Percentiles rank a stretch among this genome's conserved stretches.
Conservation (phyloP, 2,888 invertebrate genomes). For the Drosophila hamatofila region DNA sequence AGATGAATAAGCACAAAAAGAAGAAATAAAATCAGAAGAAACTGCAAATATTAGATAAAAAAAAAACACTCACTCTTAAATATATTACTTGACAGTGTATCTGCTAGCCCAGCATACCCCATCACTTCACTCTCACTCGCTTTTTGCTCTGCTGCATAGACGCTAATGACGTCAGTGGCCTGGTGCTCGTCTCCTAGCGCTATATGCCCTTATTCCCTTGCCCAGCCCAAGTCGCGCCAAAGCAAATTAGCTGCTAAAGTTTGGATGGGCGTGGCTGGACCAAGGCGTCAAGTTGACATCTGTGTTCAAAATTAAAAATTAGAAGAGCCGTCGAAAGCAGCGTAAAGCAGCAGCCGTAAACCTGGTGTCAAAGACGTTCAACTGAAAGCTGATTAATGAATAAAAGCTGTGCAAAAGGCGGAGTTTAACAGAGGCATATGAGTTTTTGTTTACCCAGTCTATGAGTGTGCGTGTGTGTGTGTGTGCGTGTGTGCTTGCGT, state of each 20-base stretch:
- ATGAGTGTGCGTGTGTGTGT: conserved; percentile 11
- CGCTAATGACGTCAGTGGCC: conserved; percentile 76
- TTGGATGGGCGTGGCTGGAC: conserved; percentile 36
- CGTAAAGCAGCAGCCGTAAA: conserved; percentile 23
- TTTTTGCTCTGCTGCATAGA: conserved; percentile 28
- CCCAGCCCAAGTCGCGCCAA: conserved; percentile 47
- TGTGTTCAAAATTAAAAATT: conserved; percentile 79
- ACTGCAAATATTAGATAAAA: not conserved
- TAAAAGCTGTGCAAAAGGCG: conserved; percentile 31
- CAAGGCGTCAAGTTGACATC: conserved; percentile 66
- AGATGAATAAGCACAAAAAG: not conserved
- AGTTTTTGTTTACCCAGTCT: conserved; percentile 10
- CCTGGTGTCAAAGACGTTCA: conserved; percentile 60
- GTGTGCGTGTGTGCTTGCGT: conserved; percentile 17
- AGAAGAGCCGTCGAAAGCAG: conserved; percentile 50
- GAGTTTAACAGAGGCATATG: conserved; percentile 25
- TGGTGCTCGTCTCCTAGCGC: conserved; percentile 14
- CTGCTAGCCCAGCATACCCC: not conserved
- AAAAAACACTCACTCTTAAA: too few species aligned
- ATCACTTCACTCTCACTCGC: not conserved
- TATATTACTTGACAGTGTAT: not conserved
- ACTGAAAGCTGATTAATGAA: conserved; percentile 75
- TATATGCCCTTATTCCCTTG: not conserved
- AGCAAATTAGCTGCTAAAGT: conserved; percentile 68
- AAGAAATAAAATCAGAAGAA: too few species aligned